Evolutionary conservation across 2,113 vertebrate genomes (phyloP).

Genomic region (Ctenomys sociabilis): DNA sequence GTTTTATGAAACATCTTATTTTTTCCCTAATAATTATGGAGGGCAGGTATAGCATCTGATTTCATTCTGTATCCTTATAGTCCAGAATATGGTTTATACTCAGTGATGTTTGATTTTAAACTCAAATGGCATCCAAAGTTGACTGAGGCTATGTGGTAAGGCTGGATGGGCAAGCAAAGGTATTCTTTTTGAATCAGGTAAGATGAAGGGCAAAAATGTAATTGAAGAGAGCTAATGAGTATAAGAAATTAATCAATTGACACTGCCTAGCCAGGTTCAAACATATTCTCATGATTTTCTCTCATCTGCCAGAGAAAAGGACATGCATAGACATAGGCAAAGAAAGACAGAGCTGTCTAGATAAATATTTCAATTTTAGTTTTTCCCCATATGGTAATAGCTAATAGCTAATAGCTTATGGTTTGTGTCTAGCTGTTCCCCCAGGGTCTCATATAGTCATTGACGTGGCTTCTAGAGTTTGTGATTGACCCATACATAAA

Average conservation of each 20-base stretch:
- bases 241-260: background rate
- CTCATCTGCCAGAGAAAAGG: background rate
- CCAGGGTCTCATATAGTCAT: no score
- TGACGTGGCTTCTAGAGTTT: no score
- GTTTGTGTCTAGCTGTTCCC: no score
- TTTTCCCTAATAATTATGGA: background rate
- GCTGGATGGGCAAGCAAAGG: background rate
- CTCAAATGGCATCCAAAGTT: background rate
- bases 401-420: background rate
- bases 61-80: background rate
- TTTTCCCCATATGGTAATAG: background rate
- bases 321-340: background rate
- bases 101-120: background rate
- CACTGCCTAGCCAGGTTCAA: background rate
- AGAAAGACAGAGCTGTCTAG: background rate
- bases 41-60: background rate
- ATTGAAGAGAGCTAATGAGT: background rate
- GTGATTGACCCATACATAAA: no score
- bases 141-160: background rate
- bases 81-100: background rate
- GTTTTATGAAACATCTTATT: background rate
- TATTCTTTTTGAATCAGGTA: background rate
- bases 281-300: background rate
- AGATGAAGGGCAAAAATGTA: conserved; percentile 12
- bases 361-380: background rate